phyloP scores from a whole-genome alignment of 2,797 vertebrate species.

The Cyclura pinguis region DNA sequence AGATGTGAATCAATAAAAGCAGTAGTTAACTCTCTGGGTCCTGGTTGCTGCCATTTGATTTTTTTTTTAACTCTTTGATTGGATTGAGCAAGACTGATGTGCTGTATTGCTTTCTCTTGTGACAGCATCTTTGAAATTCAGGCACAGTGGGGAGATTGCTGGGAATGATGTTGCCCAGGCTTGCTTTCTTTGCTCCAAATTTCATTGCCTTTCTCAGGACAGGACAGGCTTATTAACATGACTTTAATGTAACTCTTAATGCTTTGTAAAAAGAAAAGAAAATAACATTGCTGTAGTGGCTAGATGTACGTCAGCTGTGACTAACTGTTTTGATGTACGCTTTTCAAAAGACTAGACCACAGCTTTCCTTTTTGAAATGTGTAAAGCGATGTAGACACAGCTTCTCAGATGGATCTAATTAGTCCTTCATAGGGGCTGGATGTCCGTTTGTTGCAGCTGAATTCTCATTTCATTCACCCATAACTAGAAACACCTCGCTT shows the following conservation, averaged over 20 bases:
- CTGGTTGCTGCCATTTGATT: slow-evolving; percentile 55
- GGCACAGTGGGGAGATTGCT: slow-evolving; percentile 23
- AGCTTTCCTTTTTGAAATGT: slow-evolving; percentile 85
- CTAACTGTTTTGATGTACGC: slow-evolving; percentile 85
- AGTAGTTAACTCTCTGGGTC: slow-evolving; percentile 49
- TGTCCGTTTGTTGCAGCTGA: slow-evolving; percentile 88
- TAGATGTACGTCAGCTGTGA: slow-evolving; percentile 75
- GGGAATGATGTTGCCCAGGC: slow-evolving; percentile 30
- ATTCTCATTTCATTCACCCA: slow-evolving; percentile 89
- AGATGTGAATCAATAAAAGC: slow-evolving; percentile 54
- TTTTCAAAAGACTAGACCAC: slow-evolving; percentile 78
- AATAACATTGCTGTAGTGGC: slow-evolving; percentile 72
- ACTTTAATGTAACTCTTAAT: slow-evolving; percentile 73
- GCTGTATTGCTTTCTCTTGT: slow-evolving; percentile 34
- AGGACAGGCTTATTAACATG: slow-evolving; percentile 68
- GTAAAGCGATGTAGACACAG: slow-evolving; percentile 81
- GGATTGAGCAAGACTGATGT: slow-evolving; percentile 45
- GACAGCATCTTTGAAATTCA: slow-evolving; percentile 53
- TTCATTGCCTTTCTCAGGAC: slow-evolving; percentile 59
- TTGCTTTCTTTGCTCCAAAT: slow-evolving; percentile 59
- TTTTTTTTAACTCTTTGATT: slow-evolving; percentile 51
- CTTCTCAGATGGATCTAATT: slow-evolving; percentile 92
- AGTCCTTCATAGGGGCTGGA: slow-evolving; percentile 85
- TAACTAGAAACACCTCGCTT: slow-evolving; percentile 90
- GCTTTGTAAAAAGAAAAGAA: slow-evolving; percentile 66